Evolutionary conservation across 2,888 invertebrate genomes (phyloP).

Genomic region (Eurytoma californica): DNA sequence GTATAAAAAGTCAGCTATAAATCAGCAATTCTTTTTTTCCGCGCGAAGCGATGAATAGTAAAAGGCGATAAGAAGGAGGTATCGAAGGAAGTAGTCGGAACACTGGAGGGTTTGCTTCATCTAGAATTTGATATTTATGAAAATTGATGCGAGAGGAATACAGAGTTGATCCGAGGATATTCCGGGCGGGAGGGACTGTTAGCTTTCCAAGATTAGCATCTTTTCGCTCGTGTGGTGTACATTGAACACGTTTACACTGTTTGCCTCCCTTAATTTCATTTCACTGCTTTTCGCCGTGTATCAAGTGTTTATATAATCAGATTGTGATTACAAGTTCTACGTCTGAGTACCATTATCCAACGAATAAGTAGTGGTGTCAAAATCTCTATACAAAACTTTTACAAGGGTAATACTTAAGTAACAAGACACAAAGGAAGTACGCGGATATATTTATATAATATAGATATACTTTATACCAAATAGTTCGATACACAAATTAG

Average conservation of each 20-base stretch:
- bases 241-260: conserved; percentile 50
- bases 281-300: conserved; percentile 5
- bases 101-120: neutral
- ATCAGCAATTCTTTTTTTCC: conserved; percentile 6
- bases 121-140: conserved; percentile 15
- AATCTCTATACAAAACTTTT: conserved; percentile 55
- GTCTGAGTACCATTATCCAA: conserved; percentile 11
- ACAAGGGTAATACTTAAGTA: conserved; percentile 57
- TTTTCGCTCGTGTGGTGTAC: conserved; percentile 43
- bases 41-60: neutral
- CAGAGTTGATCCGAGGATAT: neutral
- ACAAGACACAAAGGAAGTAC: conserved; percentile 49
- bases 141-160: neutral
- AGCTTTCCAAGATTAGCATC: conserved; percentile 35
- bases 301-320: conserved; percentile 20
- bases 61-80: neutral
- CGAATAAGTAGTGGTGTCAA: conserved; percentile 15
- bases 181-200: conserved; percentile 21
- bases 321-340: conserved; percentile 27
- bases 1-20: neutral
- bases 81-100: neutral
- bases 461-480: conserved; percentile 52
- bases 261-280: neutral
- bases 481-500: conserved; percentile 53
- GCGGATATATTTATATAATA: conserved; percentile 34